Evolutionary conservation across 2,797 vertebrate genomes (phyloP), one percentile per base, ranked within the genome.

Genomic region (Serranus cabrilla): DNA sequence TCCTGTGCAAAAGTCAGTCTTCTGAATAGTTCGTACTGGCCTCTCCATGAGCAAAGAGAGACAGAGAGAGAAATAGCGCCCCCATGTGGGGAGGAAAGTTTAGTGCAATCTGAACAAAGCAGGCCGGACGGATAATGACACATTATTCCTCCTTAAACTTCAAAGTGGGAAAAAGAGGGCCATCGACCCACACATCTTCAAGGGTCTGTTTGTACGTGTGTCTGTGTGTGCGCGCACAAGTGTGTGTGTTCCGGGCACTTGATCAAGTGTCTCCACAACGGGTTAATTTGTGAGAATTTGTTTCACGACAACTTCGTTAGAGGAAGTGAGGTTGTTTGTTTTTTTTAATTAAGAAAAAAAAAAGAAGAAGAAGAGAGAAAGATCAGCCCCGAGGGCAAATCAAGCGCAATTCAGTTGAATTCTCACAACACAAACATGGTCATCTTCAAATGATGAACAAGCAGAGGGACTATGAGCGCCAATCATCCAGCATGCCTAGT

Each of bases 61-160:
- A 58, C 57, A 51, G 62, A 75, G 72, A 77, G 76, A 58, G 60
- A 85, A 81, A 90, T 72, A 67, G 76, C 55, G 56, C 86, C 89
- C 83, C 77, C 87, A 18, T 60, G 78, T 90, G 92, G 83, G 2
- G 11, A 82, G 67, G 61, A 79, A 79, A 80, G 67, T 74, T 87
- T 89, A 94, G 92, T 93, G 92, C 93, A 94, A 91, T 84, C 79
- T 88, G 82, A 89, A 78, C 77, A 67, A 71, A 80, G 74, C 43
- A 23, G 83, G 69, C 81, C 73, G 90, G 93, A 93, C 90, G 91
- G 90, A 89, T 39, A 52, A 57, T 0, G 47, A 63, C 43, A 60
- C 61, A 59, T 27, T 12, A 39, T 45, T 74, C 47, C 75, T 81
- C 66, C 79, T 58, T 34, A 27, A 52, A 64, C n/a, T 47, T 27